Conservation (phyloP, 2,888 invertebrate species). For the Stramonita haemastoma region DNA sequence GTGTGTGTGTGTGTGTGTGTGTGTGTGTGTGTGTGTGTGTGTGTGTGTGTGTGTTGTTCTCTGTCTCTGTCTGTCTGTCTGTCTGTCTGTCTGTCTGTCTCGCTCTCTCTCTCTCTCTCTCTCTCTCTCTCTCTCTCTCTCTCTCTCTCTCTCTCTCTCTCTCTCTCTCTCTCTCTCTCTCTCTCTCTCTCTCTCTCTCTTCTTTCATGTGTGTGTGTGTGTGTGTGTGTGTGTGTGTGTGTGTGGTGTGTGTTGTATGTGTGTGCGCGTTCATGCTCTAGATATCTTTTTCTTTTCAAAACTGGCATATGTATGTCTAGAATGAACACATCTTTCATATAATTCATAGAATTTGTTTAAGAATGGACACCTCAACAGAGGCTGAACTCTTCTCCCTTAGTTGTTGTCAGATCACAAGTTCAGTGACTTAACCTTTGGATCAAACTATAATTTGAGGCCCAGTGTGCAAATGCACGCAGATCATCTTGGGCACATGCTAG, state of each 20-base stretch:
- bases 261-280: not conserved
- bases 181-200: not conserved
- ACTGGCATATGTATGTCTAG: too few species aligned
- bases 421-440: too few species aligned
- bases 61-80: not conserved
- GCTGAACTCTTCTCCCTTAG: too few species aligned
- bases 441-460: too few species aligned
- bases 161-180: not conserved
- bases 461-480: too few species aligned
- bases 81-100: not conserved
- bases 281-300: too few species aligned
- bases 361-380: too few species aligned
- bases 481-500: too few species aligned
- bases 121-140: not conserved
- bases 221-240: not conserved
- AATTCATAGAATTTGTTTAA: too few species aligned
- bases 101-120: not conserved
- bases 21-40: not conserved
- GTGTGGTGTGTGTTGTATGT: not conserved
- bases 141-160: not conserved
- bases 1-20: not conserved
- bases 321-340: too few species aligned
- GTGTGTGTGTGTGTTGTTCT: constrained; percentile 17
- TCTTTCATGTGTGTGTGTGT: not conserved
- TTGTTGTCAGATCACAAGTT: too few species aligned